Percentiles rank a stretch among this genome's conserved stretches.
phyloP scores from a whole-genome alignment of 1,140 invertebrate genomes.

The Drosophila fuyamai region DNA sequence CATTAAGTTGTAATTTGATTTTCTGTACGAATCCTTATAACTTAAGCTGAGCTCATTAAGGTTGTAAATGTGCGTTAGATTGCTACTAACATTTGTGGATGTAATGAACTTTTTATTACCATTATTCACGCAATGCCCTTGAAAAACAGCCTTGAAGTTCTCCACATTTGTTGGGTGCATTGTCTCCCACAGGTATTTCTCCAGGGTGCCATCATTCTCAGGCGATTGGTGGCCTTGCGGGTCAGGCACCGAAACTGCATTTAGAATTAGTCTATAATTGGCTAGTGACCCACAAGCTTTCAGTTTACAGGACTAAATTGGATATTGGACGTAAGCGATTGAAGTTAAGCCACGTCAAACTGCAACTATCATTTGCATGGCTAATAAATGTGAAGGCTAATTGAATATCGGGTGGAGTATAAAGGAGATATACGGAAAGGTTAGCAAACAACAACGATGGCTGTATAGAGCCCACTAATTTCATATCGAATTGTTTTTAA shows the following conservation, averaged over 20 bases:
- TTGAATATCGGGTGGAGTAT: background rate
- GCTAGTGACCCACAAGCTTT: background rate
- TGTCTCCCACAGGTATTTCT: background rate
- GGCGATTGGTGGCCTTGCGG: background rate
- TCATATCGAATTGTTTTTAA: too few relatives aligned
- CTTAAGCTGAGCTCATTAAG: background rate
- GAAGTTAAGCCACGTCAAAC: background rate
- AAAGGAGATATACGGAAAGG: too few relatives aligned
- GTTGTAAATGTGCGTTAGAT: background rate
- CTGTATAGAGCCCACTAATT: too few relatives aligned
- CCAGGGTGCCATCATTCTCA: background rate
- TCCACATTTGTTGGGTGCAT: background rate
- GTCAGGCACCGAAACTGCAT: background rate
- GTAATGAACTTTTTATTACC: background rate
- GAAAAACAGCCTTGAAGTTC: too few relatives aligned
- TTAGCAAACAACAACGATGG: too few relatives aligned
- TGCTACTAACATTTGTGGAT: background rate
- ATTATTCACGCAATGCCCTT: background rate
- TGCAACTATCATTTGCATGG: conserved; percentile 1
- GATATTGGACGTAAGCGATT: background rate
- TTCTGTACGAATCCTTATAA: background rate
- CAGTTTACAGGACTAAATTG: background rate
- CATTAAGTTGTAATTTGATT: background rate
- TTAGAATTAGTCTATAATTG: background rate
- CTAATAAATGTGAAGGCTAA: background rate